phyloP scores from a whole-genome alignment of 2,113 vertebrate genomes.

The Petaurus breviceps region DNA sequence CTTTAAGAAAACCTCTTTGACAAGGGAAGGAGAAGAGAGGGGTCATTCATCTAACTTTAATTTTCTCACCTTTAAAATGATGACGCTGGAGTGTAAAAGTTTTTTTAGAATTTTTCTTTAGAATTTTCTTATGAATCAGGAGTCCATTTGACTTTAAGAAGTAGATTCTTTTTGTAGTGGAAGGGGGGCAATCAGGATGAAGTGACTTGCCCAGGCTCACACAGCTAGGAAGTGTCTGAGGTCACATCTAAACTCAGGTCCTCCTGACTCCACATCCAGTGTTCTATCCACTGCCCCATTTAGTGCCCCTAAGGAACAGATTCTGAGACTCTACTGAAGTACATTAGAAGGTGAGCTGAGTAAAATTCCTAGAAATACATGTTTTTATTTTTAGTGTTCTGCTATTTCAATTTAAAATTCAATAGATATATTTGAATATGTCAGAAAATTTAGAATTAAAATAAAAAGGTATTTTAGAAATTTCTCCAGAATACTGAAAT shows the following conservation, averaged over 20 bases:
- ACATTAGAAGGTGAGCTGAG: neutral
- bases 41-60: accelerated
- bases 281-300: no score
- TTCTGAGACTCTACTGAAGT: neutral
- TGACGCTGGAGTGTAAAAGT: neutral
- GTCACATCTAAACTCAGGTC: no score
- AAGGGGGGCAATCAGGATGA: no score
- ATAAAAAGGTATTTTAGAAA: neutral
- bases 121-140: no score
- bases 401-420: neutral
- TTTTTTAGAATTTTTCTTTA: no score
- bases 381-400: neutral
- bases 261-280: no score
- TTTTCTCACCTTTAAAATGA: neutral
- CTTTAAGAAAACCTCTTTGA: neutral
- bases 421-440: neutral
- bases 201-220: no score
- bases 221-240: no score
- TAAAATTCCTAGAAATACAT: neutral
- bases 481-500: neutral
- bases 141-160: neutral
- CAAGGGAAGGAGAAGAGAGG: neutral
- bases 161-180: no score
- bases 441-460: neutral
- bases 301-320: neutral